Base-by-base conservation (phyloP, 2,888 invertebrate genomes). In the Noctua fimbriata region DNA sequence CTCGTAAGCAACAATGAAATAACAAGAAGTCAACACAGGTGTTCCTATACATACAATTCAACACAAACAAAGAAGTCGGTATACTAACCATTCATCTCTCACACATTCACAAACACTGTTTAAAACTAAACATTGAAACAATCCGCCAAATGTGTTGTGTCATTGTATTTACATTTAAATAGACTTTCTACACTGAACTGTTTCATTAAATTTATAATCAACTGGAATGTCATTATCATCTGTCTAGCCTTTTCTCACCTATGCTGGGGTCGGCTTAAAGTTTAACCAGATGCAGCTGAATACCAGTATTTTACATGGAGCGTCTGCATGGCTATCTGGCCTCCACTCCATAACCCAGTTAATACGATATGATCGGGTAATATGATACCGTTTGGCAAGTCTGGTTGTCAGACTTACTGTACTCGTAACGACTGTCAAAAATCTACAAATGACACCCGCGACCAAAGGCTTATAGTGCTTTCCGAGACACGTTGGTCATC, bases 151-250 rank as follows among this genome's bases (percentile, higher is more conserved):
- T 60, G 24, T 6, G 36, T 28, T 60, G 16, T 69, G 28, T 63
- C 44, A 55, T 63, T 21, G 24, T 76, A 52, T 82, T 82, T 10
- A 80, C 52, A 76, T 80, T 82, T 44, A 63, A 82, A 69, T 63
- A 52, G 36, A 67, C 0, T 24, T 36, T 21, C 10, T 28, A 47
- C 76, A 65, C 18, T 41, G n/a, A 1, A 69, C 18, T 66, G 28
- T 52, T 52, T 36, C n/a, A 63, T 76, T 76, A 12, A 55, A 1
- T 69, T 70, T 12, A 7, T 6, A 47, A n/a, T 55, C 58, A 28
- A 16, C 18, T 28, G 0, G 0, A 7, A 32, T 60, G n/a, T 28
- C 14, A 6, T 60, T 14, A 5, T 60, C 60, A 18, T 14, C 14
- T 12, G 10, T 10, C 12, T 7, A 16, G 60, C 7, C 28, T 60